Conservation (phyloP, 1,140 invertebrate species). For the Zaprionus nigranus region DNA sequence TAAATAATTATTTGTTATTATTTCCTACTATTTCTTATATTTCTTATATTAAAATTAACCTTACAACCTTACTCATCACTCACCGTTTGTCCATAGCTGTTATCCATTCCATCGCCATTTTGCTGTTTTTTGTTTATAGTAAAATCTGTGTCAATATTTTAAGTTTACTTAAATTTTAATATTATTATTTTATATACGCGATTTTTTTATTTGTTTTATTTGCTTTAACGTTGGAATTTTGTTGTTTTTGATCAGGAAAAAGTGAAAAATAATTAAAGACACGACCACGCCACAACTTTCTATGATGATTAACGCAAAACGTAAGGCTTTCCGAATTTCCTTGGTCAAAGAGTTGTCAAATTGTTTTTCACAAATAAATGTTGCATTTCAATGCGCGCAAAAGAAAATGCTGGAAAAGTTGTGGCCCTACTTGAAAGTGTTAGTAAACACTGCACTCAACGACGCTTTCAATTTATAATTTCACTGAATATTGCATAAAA, state of each 20-base stretch:
- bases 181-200: not conserved
- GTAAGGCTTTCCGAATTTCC: constrained; percentile 34
- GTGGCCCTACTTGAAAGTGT: constrained; percentile 36
- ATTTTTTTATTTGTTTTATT: constrained; percentile 11
- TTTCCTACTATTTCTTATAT: not conserved
- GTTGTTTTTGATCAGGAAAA: not conserved
- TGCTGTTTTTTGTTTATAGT: constrained; percentile 12
- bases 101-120: constrained; percentile 85
- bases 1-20: not conserved
- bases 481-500: constrained; percentile 27
- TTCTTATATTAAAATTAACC: too few species aligned
- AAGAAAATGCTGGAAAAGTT: constrained; percentile 53
- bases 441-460: constrained; percentile 43
- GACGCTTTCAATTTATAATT: constrained; percentile 52
- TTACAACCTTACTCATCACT: constrained; percentile 35
- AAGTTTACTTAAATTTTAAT: constrained; percentile 1
- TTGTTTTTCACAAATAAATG: constrained; percentile 49
- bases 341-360: constrained; percentile 19
- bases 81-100: constrained; percentile 85
- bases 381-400: constrained; percentile 42
- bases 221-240: constrained; percentile 1
- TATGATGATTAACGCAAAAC: constrained; percentile 32
- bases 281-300: constrained; percentile 38
- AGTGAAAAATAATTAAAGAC: constrained; percentile 26
- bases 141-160: constrained; percentile 2